These are phyloP conservation scores for Oncopodura yosiiana DNA, from an alignment of 1,140 invertebrate species.

Conservation along the genomic window DNA sequence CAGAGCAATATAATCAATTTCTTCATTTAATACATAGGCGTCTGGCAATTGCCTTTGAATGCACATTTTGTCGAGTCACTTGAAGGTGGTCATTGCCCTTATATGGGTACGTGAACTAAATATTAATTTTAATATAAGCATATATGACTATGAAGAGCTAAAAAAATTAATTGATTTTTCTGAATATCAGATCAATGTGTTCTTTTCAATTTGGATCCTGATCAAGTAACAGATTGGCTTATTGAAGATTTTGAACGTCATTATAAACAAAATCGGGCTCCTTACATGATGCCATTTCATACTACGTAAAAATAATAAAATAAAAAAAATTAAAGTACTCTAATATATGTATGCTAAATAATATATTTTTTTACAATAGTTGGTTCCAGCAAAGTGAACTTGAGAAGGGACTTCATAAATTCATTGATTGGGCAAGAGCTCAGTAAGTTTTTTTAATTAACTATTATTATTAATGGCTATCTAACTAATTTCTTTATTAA, in stretches of 20 bases:
- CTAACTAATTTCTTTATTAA: conserved; percentile 24
- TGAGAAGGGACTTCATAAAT: conserved; percentile 66
- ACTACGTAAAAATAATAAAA: conserved; percentile 82
- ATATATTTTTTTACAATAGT: background rate
- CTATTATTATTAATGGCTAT: conserved; percentile 1
- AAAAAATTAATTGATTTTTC: too few relatives aligned
- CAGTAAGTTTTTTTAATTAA: conserved; percentile 51
- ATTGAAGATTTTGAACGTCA: conserved; percentile 79
- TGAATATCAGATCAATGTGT: conserved; percentile 94
- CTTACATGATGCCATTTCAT: conserved; percentile 88
- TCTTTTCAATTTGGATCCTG: conserved; percentile 72
- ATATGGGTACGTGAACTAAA: too few relatives aligned
- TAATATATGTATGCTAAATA: background rate
- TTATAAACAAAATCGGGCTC: conserved; percentile 76
- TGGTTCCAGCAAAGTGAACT: background rate
- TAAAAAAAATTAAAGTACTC: too few relatives aligned
- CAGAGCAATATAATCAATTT: conserved; percentile 1
- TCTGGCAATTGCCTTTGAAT: conserved; percentile 91
- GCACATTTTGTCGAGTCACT: conserved; percentile 78
- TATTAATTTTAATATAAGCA: too few relatives aligned
- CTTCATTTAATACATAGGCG: conserved; percentile 50
- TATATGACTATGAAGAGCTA: too few relatives aligned
- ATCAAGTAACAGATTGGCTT: conserved; percentile 70
- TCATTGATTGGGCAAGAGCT: conserved; percentile 66
- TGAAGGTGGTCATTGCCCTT: conserved; percentile 84